Base-by-base conservation (phyloP, 1,140 invertebrate genomes). In the Anoplophora glabripennis region DNA sequence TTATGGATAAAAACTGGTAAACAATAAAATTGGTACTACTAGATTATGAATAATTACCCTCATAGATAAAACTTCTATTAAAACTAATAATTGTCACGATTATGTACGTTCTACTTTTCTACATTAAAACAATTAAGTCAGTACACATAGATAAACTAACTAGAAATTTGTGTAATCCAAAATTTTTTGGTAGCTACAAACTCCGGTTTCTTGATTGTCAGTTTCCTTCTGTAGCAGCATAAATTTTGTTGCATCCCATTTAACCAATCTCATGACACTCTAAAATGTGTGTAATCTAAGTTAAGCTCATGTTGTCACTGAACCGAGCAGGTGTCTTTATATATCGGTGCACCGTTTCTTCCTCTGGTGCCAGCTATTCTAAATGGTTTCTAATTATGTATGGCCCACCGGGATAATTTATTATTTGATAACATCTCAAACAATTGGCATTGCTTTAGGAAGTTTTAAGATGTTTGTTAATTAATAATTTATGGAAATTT, bases 221-320 rank as follows among this genome's bases (percentile, higher is more conserved):
- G 47, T 34, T 49, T 49, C 47, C 47, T 34, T 36, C 47, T 49
- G 21, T 12, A 7, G 5, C 12, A 7, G 17, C 11, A 49, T 49
- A 49, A 49, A 49, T 49, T 21, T 34, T 34, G 47, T 34, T 49
- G 47, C 47, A 49, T 49, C 47, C 47, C 34, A 49, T 49, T 49
- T 49, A 49, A 15, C 34, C 47, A 28, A 36, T 36, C 34, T 17
- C 38, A 28, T 56, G 54, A 56, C 54, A 47, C 17, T 47, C 34
- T 56, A 47, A 56, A 56, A 56, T 56, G 41, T 56, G 54, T 45
- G 15, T 56, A 56, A 56, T 56, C 54, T 47, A 56, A 56, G 11
- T 56, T 56, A 21, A 56, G 54, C 34, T 37, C 45, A 37, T 56
- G 54, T 56, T 56, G 45, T 12, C 34, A 56, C 54, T n/a, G 35